Percentiles rank a stretch among this genome's conserved stretches.
These are phyloP conservation scores for Toxonevra muliebris DNA, from an alignment of 2,888 invertebrate genomes.

Conservation along the genomic window DNA sequence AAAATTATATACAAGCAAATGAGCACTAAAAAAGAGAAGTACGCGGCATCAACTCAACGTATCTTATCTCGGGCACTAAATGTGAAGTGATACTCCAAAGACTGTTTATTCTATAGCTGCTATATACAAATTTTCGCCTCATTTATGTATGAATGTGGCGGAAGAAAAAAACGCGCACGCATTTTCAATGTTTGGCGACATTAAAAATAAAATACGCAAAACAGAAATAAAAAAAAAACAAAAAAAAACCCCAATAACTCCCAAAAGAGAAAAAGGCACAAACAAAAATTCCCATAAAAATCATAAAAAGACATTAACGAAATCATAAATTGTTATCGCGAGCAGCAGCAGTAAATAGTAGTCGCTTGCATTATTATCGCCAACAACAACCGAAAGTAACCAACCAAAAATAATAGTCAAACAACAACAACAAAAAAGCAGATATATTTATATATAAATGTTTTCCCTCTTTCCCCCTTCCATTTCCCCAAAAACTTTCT, in stretches of 20 bases:
- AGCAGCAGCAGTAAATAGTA: conserved; percentile 5
- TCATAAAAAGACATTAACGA: conserved; percentile 50
- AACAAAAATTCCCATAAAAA: conserved; percentile 39
- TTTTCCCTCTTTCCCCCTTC: too few species aligned
- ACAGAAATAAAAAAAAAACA: conserved; percentile 11
- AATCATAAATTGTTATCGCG: conserved; percentile 49
- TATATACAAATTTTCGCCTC: too few species aligned
- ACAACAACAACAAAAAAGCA: not conserved
- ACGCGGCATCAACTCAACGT: conserved; percentile 3
- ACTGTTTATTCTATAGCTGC: too few species aligned
- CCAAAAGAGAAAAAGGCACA: conserved; percentile 12
- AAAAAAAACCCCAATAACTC: conserved; percentile 19
- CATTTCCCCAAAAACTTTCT: too few species aligned
- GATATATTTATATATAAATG: too few species aligned
- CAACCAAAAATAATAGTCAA: too few species aligned
- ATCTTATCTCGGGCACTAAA: conserved; percentile 21
- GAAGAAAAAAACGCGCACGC: conserved; percentile 9
- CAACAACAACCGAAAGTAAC: not conserved
- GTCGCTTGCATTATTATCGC: not conserved
- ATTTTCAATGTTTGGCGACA: conserved; percentile 19
- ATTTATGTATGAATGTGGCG: not conserved
- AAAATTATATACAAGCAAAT: conserved; percentile 35
- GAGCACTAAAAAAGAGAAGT: conserved; percentile 10
- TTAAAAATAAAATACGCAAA: conserved; percentile 26
- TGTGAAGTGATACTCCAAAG: too few species aligned